Percentiles rank a stretch among this genome's conserved stretches.
Evolutionary conservation across 2,113 vertebrate genomes (phyloP).

Genomic region (Panthera uncia): DNA sequence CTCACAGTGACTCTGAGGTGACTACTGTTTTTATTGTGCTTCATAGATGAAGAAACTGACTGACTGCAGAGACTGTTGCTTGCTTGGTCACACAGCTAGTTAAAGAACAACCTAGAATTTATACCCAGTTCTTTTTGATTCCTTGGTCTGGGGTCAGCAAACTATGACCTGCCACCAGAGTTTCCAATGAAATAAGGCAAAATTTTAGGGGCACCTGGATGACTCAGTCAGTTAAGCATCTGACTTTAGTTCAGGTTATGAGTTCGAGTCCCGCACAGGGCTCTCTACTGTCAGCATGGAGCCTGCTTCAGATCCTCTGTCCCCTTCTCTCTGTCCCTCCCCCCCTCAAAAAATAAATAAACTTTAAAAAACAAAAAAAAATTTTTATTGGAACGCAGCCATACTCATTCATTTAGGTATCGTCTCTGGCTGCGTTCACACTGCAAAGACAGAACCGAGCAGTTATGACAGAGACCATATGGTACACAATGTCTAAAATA

Average conservation of each 20-base stretch:
- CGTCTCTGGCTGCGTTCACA: not conserved
- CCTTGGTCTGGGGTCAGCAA: not conserved
- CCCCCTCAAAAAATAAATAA: too few species aligned
- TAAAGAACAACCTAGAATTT: not conserved
- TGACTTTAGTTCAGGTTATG: too few species aligned
- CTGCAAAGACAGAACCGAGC: not conserved
- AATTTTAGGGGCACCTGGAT: not conserved
- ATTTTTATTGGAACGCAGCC: not conserved
- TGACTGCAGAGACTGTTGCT: not conserved
- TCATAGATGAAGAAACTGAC: not conserved
- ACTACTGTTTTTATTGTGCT: not conserved
- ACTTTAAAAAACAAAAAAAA: not conserved
- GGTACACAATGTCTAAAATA: not conserved
- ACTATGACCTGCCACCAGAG: not conserved
- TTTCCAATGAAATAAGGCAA: not conserved
- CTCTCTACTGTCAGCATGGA: too few species aligned
- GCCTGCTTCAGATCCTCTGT: too few species aligned
- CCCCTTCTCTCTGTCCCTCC: too few species aligned
- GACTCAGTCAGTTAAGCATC: too few species aligned
- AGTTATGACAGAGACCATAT: not conserved
- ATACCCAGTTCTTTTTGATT: not conserved
- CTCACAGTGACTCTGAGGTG: not conserved
- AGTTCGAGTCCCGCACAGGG: too few species aligned
- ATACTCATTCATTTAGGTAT: not conserved
- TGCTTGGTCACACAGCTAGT: not conserved